Evolutionary conservation across 64 coral and sea anemone genomes (phyloP).

Genomic region (Platygyra sinensis): DNA sequence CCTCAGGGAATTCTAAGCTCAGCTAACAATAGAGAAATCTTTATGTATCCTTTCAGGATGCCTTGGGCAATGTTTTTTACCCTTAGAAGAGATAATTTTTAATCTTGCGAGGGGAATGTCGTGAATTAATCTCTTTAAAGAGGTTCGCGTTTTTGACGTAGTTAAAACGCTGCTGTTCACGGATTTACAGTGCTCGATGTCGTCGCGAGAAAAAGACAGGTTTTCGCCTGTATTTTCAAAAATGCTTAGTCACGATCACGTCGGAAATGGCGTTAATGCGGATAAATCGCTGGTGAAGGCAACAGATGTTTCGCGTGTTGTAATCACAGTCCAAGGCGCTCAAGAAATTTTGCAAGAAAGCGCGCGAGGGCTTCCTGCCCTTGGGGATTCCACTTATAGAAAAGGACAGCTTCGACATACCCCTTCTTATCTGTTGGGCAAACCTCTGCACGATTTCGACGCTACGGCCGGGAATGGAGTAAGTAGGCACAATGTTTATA

Average conservation of each 20-base stretch:
- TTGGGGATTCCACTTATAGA: neutral
- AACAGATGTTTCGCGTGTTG: neutral
- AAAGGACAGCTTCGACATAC: constrained; percentile 14
- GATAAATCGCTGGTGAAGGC: constrained; percentile 23
- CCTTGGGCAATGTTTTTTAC: neutral
- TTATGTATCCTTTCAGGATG: neutral
- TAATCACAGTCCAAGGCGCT: constrained; percentile 9
- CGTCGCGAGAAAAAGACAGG: neutral
- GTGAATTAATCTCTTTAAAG: too few relatives aligned
- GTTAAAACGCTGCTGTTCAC: too few relatives aligned
- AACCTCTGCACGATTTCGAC: constrained; percentile 63
- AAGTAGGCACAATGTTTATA: neutral
- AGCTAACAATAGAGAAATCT: neutral
- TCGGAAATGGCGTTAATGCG: neutral
- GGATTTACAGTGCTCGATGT: neutral
- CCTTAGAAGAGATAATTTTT: neutral
- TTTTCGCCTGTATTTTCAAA: neutral
- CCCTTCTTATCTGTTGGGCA: constrained; percentile 59
- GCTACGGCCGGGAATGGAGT: constrained; percentile 34
- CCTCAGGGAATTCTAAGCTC: constrained; percentile 1
- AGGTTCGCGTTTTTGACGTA: too few relatives aligned
- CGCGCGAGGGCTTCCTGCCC: neutral
- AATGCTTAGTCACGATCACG: neutral
- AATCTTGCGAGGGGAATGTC: too few relatives aligned
- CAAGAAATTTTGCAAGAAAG: neutral